These are phyloP conservation scores for Adelphocoris suturalis DNA, from an alignment of 2,888 invertebrate genomes.

Conservation along the genomic window DNA sequence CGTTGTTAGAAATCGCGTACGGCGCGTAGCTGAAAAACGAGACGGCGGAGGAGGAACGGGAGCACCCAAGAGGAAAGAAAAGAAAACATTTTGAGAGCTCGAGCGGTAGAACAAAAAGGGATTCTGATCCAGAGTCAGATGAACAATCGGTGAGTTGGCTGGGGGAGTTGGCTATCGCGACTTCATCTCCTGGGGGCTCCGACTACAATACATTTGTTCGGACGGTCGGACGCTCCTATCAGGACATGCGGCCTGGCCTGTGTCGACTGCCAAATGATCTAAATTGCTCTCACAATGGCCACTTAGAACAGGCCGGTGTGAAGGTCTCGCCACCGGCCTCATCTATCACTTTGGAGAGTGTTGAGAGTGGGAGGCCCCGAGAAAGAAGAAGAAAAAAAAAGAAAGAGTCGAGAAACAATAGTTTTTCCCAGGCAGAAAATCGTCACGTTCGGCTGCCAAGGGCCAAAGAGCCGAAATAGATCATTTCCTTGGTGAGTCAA, in stretches of 20 bases:
- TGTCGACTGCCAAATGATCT: constrained; percentile 15
- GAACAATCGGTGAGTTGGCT: constrained; percentile 19
- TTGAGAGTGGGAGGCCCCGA: not conserved
- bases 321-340: not conserved
- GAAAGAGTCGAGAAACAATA: too few species aligned
- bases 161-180: not conserved
- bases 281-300: constrained; percentile 37
- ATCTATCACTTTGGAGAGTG: not conserved
- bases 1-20: too few species aligned
- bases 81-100: not conserved
- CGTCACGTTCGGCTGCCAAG: too few species aligned
- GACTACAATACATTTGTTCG: constrained; percentile 32
- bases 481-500: too few species aligned
- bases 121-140: constrained; percentile 24
- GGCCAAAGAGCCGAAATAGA: too few species aligned
- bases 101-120: not conserved
- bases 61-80: not conserved
- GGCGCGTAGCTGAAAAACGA: too few species aligned
- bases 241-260: not conserved
- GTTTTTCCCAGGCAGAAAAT: too few species aligned
- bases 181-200: not conserved
- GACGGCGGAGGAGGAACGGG: too few species aligned
- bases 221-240: not conserved
- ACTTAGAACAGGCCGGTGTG: constrained; percentile 7
- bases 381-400: too few species aligned